Evolutionary conservation across 2,888 invertebrate genomes (phyloP), one percentile per base, ranked within the genome.

Genomic region (Hesperia comma): DNA sequence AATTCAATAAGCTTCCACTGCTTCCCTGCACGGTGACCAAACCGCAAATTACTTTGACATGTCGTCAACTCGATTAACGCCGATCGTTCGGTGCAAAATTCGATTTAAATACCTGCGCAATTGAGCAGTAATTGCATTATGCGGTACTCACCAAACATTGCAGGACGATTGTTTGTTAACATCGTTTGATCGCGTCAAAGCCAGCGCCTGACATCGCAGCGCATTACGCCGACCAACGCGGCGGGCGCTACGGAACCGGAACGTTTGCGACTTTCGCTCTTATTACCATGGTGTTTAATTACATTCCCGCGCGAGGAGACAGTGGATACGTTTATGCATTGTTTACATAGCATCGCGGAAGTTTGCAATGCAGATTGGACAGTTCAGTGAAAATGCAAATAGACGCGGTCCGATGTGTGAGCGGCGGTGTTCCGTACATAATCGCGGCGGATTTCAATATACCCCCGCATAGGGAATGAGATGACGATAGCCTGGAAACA

Each of bases 291-390:
- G 10, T 4, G 6, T 49, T 73, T 75, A 43, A 68, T 19, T 17
- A 54, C 26, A 15, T 60, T 32, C 49, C 4, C 10, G 17, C 40
- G 51, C 40, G 43, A 55, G n/a, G 12, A 19, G 54, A 43, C 60
- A 33, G 54, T 33, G 41, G 53, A 60, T 55, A 54, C 60, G 43
- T 37, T 54, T 61, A 33, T 66, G 64, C 53, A 19, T 49, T 64
- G 60, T 66, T 60, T 66, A 61, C 60, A 46, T 46, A 55, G 66
- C 60, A 66, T 66, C 21, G 60, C 54, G 33, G 60, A 60, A 77
- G 87, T 90, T 90, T 90, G 90, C 89, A 90, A 83, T 89, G 87
- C 86, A 89, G 87, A 90, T 89, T 82, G 83, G 83, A 83, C 82
- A 82, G 79, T 79, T 82, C 82, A 83, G 87, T 84, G 85, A 87